Evolutionary conservation across 2,113 vertebrate species (phyloP).

Genomic region (Elgaria multicarinata): DNA sequence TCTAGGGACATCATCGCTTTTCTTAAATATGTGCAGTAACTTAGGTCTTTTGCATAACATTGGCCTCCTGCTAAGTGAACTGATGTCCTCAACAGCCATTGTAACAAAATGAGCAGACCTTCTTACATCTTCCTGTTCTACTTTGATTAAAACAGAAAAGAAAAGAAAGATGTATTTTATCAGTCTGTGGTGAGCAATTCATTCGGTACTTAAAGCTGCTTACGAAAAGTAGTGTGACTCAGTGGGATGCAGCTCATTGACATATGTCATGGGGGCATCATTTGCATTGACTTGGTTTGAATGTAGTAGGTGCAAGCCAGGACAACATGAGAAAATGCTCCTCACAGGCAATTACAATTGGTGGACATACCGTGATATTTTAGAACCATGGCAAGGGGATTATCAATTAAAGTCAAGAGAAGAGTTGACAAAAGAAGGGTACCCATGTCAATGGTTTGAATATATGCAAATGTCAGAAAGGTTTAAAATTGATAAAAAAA

Average conservation of each 20-base stretch:
- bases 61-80: not conserved
- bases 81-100: not conserved
- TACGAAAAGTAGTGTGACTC: not conserved
- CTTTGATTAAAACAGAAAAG: conserved; percentile 4
- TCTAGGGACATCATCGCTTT: not conserved
- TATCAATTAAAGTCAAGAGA: no score
- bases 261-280: not conserved
- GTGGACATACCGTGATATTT: no score
- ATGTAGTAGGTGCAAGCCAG: not conserved
- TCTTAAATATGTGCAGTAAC: not conserved
- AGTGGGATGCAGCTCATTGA: not conserved
- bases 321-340: not conserved
- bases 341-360: no score
- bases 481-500: no score
- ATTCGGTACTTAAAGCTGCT: conserved; percentile 10
- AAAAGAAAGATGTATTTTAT: conserved; percentile 9
- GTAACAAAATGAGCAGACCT: conserved; percentile 20
- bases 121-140: not conserved
- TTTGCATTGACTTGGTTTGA: not conserved
- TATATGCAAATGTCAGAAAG: no score
- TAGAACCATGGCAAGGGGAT: no score
- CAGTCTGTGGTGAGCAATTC: conserved; percentile 9
- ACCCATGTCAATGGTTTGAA: no score
- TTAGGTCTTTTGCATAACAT: not conserved
- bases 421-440: no score